Evolutionary conservation across 64 coral and sea anemone species (phyloP).

Genomic region (Trachythela sp.): DNA sequence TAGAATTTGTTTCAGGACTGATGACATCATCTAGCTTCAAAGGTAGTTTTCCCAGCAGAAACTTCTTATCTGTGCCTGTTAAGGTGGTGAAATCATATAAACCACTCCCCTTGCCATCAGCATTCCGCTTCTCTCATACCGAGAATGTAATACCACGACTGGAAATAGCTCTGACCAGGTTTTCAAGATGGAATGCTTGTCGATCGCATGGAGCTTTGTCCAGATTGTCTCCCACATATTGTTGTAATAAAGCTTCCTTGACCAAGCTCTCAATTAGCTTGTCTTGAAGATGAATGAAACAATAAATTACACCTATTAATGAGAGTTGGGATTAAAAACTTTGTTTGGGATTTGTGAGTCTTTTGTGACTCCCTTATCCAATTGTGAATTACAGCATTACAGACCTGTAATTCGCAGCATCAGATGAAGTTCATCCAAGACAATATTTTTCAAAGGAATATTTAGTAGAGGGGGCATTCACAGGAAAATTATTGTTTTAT

Average conservation of each 20-base stretch:
- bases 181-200: background rate
- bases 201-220: conserved; percentile 40
- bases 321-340: background rate
- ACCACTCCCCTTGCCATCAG: background rate
- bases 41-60: background rate
- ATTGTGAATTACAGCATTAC: background rate
- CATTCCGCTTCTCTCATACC: background rate
- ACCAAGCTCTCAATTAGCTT: conserved; percentile 56
- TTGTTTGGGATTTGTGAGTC: background rate
- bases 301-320: background rate
- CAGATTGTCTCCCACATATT: conserved; percentile 34
- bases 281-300: conserved; percentile 23
- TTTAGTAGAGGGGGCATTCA: background rate
- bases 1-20: background rate
- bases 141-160: background rate
- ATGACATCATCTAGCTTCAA: background rate
- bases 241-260: background rate
- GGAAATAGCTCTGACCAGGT: background rate
- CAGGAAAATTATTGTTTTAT: background rate
- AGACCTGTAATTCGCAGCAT: conserved; percentile 3
- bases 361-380: background rate
- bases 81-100: background rate
- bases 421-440: background rate
- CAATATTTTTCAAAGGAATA: background rate
- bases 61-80: background rate